Evolutionary conservation across 37 sponge, comb jelly and placozoan species (phyloP).

Genomic region (Amphimedon queenslandica): DNA sequence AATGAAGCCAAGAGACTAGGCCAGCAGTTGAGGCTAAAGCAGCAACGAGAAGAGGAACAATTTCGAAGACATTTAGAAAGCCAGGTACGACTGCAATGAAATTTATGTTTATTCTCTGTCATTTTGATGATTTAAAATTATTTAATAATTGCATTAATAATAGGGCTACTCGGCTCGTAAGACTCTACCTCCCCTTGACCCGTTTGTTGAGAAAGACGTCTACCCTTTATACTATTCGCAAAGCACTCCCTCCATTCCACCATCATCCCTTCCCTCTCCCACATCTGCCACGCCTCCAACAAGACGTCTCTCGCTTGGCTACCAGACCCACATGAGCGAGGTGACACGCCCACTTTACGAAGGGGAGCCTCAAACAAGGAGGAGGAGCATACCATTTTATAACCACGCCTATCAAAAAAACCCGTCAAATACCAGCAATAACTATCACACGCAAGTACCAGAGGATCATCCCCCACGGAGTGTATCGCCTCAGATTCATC

Average conservation of each 20-base stretch:
- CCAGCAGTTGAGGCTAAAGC: constrained; percentile 48
- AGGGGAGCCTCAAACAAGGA: too few relatives aligned
- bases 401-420: not conserved
- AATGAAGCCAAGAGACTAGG: constrained; percentile 38
- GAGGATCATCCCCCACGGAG: not conserved
- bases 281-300: not conserved
- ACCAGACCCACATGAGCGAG: not conserved
- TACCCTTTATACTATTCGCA: not conserved
- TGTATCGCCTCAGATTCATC: not conserved
- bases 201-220: constrained; percentile 46
- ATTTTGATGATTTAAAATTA: not conserved
- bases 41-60: constrained; percentile 42
- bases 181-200: constrained; percentile 54
- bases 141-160: not conserved
- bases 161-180: constrained; percentile 49
- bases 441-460: not conserved
- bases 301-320: not conserved
- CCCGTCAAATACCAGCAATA: not conserved
- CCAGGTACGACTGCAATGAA: constrained; percentile 14
- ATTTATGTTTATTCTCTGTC: too few relatives aligned
- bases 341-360: not conserved
- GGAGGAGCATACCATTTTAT: not conserved
- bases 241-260: not conserved
- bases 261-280: not conserved
- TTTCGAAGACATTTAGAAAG: constrained; percentile 49